A percentile compares a stretch with the other conserved stretches of the same genome.
Evolutionary conservation across 1,140 invertebrate species (phyloP).

Genomic region (Cepaea nemoralis): DNA sequence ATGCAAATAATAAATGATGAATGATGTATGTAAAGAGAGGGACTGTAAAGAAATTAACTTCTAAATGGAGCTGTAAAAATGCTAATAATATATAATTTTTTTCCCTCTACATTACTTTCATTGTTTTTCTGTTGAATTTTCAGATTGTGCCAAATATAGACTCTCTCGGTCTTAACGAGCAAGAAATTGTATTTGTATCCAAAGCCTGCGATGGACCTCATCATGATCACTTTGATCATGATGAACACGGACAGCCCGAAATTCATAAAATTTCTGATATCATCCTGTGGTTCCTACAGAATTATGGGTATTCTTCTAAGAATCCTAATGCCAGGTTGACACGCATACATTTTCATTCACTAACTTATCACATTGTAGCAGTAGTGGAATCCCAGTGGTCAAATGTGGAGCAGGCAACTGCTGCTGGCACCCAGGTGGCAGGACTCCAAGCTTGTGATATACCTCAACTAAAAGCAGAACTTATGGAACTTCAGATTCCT

Average conservation of each 20-base stretch:
- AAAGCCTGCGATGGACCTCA: conserved; percentile 70
- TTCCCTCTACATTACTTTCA: too few species aligned
- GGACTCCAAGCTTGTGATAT: conserved; percentile 72
- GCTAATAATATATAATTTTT: too few species aligned
- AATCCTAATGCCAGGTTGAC: conserved; percentile 67
- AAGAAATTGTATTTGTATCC: conserved; percentile 72
- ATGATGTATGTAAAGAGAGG: too few species aligned
- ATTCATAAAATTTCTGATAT: conserved; percentile 72
- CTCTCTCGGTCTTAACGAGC: conserved; percentile 73
- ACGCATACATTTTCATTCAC: conserved; percentile 73
- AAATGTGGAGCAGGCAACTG: conserved; percentile 70
- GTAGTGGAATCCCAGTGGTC: conserved; percentile 67
- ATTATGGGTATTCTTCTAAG: conserved; percentile 67
- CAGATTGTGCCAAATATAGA: conserved; percentile 70
- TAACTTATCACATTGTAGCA: conserved; percentile 74
- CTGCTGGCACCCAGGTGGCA: conserved; percentile 72
- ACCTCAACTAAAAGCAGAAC: conserved; percentile 54
- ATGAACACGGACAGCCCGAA: conserved; percentile 57
- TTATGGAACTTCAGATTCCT: conserved; percentile 69
- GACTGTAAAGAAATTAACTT: too few species aligned
- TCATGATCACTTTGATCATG: conserved; percentile 61
- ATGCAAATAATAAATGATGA: too few species aligned
- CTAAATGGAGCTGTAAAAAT: too few species aligned
- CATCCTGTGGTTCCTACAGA: conserved; percentile 71
- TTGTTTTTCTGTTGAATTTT: conserved; percentile 48